Evolutionary conservation across 1,140 invertebrate species (phyloP), one percentile per base, ranked within the genome.

Genomic region (Hormaphis cornu): DNA sequence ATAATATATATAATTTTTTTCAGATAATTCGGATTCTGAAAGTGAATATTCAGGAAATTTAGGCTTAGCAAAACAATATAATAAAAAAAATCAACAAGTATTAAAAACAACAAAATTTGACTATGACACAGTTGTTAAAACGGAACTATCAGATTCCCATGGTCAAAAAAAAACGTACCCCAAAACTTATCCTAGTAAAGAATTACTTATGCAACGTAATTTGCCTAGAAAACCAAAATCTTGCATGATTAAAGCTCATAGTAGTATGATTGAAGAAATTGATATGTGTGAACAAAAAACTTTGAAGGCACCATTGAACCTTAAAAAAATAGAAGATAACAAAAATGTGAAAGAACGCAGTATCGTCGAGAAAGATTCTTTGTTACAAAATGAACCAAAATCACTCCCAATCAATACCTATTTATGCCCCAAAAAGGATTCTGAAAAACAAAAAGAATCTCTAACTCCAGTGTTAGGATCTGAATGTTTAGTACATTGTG

Each of bases 21-120:
- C n/a, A 66, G 61, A 66, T 22, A 66, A 66, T 66, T 66, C 61
- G 0, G 61, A 66, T 50, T 66, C 61, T 0, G 61, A 66, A 33
- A 22, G 28, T 24, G 61, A 66, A 24, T 50, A n/a, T n/a, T 24
- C 44, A 9, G 30, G 6, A 9, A 66, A 48, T 22, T 33, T 50
- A n/a, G 44, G 28, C 9, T 35, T 35, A 10, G 20, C 28, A 2
- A 66, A 66, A 10, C 44, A 66, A 24, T 35, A 35, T 14, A 66
- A 35, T 33, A 66, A 66, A 35, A 66, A 33, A 35, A 58, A 20
- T 20, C 33, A 35, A 10, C 54, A 35, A 22, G 0, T 20, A 20
- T 18, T 35, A 14, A 66, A 66, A 48, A 16, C 18, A 9, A 30
- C 24, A 0, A 66, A 33, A 33, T 1, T 28, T 16, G 61, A 66